Evolutionary conservation across 2,888 invertebrate species (phyloP).

Genomic region (Oligia fasciuncula): DNA sequence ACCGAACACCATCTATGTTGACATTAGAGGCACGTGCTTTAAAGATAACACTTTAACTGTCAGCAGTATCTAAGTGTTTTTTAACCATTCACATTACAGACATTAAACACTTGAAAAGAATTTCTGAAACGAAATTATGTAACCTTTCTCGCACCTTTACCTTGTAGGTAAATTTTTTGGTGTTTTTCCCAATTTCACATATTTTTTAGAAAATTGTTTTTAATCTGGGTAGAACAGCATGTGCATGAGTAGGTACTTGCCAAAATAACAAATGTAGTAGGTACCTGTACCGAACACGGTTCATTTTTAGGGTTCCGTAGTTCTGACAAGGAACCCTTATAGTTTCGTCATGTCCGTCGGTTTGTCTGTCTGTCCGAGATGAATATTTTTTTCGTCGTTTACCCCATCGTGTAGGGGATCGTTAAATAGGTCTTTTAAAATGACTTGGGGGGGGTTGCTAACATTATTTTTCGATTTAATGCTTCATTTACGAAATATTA

Average conservation of each 20-base stretch:
- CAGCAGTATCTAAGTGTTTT: slow-evolving; percentile 57
- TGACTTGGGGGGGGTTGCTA: no score
- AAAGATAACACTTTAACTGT: slow-evolving; percentile 70
- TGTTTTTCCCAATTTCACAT: neutral
- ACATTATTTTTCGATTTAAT: no score
- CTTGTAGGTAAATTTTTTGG: neutral
- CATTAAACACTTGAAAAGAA: slow-evolving; percentile 18
- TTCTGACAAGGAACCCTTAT: no score
- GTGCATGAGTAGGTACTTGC: no score
- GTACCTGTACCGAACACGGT: no score
- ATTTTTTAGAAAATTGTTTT: neutral
- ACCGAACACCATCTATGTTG: slow-evolving; percentile 76
- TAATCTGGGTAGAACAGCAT: neutral
- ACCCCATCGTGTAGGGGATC: no score
- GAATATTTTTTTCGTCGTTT: no score
- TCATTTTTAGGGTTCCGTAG: no score
- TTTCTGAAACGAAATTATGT: slow-evolving; percentile 4
- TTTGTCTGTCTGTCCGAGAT: no score
- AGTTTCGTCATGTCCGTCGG: no score
- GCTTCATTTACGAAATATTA: no score
- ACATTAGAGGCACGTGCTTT: slow-evolving; percentile 80
- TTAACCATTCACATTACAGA: slow-evolving; percentile 33
- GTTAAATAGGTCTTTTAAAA: no score
- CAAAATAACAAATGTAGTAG: neutral
- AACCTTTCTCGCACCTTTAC: neutral